Evolutionary conservation across 1,140 invertebrate species (phyloP).

Genomic region (Habropoda laboriosa): DNA sequence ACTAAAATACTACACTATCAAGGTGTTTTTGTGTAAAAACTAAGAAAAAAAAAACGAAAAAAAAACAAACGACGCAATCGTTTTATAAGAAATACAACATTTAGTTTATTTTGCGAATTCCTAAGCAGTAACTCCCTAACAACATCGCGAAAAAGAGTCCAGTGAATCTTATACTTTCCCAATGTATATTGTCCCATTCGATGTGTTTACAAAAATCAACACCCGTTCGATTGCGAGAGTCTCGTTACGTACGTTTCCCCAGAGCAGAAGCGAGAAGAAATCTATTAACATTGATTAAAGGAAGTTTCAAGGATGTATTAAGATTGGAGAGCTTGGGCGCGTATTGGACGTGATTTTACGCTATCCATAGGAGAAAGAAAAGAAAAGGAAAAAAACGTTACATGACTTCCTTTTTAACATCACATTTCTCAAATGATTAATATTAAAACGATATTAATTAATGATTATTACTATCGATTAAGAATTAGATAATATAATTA

Average conservation of each 20-base stretch:
- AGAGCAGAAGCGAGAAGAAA: conserved; percentile 12
- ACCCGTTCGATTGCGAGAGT: conserved; percentile 76
- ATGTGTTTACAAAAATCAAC: conserved; percentile 71
- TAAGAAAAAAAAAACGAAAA: conserved; percentile 51
- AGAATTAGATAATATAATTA: conserved; percentile 80
- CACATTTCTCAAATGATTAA: conserved; percentile 80
- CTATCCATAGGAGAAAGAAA: conserved; percentile 18
- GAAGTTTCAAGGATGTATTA: conserved; percentile 16
- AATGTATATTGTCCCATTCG: conserved; percentile 65
- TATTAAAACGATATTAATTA: conserved; percentile 81
- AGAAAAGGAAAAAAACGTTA: conserved; percentile 79
- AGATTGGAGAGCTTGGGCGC: conserved; percentile 55
- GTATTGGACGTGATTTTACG: conserved; percentile 23
- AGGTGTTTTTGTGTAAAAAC: conserved; percentile 45
- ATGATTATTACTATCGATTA: conserved; percentile 78
- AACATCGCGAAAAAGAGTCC: conserved; percentile 75
- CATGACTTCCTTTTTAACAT: conserved; percentile 77
- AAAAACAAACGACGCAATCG: conserved; percentile 50
- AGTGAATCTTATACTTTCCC: conserved; percentile 57
- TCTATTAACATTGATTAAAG: conserved; percentile 1
- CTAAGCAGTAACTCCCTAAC: conserved; percentile 80
- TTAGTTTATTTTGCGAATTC: conserved; percentile 79
- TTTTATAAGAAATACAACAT: conserved; percentile 81
- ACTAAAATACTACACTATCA: neutral
- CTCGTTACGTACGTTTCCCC: conserved; percentile 72